Percentiles rank a stretch among this genome's conserved stretches.
Conservation (phyloP, 2,888 invertebrate species). For the Tachina grossa region DNA sequence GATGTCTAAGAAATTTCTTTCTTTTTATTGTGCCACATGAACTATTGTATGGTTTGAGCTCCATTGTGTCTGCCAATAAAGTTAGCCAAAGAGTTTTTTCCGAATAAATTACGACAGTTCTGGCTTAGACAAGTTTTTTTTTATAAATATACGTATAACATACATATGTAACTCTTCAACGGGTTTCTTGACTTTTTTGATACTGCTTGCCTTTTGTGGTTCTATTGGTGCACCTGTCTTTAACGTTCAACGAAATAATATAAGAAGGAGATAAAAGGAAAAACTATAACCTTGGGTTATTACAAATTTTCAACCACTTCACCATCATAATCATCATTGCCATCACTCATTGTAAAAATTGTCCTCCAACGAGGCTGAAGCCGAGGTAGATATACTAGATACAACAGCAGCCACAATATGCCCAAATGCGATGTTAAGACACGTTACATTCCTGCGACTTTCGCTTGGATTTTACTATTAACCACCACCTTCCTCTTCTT, state of each 20-base stretch:
- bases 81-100: constrained; percentile 31
- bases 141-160: no score
- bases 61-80: constrained; percentile 57
- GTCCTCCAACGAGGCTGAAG: constrained; percentile 9
- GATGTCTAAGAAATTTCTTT: constrained; percentile 44
- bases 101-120: neutral
- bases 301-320: constrained; percentile 39
- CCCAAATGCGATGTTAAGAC: constrained; percentile 98
- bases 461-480: constrained; percentile 98
- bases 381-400: constrained; percentile 35
- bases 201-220: constrained; percentile 23
- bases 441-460: constrained; percentile 98
- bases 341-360: constrained; percentile 25
- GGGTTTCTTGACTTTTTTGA: constrained; percentile 29
- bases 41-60: constrained; percentile 45
- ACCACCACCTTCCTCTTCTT: constrained; percentile 97
- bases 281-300: constrained; percentile 63
- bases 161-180: neutral
- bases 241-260: constrained; percentile 47
- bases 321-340: constrained; percentile 47
- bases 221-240: constrained; percentile 54
- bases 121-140: constrained; percentile 38
- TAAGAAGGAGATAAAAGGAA: constrained; percentile 2
- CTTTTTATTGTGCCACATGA: constrained; percentile 22
- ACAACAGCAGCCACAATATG: constrained; percentile 84